phyloP scores from a whole-genome alignment of 2,888 invertebrate genomes.

The Sarcophaga variegata region DNA sequence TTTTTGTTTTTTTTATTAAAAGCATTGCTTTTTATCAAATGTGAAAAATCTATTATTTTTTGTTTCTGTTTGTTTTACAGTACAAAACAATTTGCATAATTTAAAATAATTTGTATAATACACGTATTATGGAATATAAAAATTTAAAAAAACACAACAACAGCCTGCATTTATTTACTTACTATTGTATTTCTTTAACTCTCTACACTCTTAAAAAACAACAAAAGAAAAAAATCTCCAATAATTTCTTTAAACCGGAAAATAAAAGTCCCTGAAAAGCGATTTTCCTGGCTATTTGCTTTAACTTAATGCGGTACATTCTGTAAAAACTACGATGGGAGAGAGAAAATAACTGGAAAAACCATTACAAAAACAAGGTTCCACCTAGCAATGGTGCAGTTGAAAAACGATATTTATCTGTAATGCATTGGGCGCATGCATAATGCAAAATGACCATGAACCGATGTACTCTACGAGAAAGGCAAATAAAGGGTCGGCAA shows the following conservation, averaged over 20 bases:
- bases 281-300: no score
- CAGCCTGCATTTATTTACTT: slow-evolving; percentile 48
- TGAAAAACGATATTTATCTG: no score
- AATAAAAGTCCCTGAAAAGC: no score
- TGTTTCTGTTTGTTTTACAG: slow-evolving; percentile 23
- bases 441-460: no score
- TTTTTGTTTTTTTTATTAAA: slow-evolving; percentile 21
- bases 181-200: slow-evolving; percentile 46
- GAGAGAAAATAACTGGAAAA: no score
- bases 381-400: no score
- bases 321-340: no score
- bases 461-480: no score
- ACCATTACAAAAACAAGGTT: no score
- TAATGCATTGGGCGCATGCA: no score
- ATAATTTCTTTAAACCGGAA: neutral
- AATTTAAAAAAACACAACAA: neutral
- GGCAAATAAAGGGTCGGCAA: no score
- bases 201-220: slow-evolving; percentile 38
- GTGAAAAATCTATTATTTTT: slow-evolving; percentile 59
- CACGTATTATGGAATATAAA: slow-evolving; percentile 47
- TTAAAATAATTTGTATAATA: slow-evolving; percentile 63
- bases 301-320: no score
- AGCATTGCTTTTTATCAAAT: slow-evolving; percentile 58
- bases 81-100: slow-evolving; percentile 65
- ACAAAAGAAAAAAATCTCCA: neutral